Percentiles rank a stretch among this genome's conserved stretches.
These are phyloP conservation scores for Panagrolaimus sp. DNA, from an alignment of 1,140 invertebrate genomes.

Conservation along the genomic window DNA sequence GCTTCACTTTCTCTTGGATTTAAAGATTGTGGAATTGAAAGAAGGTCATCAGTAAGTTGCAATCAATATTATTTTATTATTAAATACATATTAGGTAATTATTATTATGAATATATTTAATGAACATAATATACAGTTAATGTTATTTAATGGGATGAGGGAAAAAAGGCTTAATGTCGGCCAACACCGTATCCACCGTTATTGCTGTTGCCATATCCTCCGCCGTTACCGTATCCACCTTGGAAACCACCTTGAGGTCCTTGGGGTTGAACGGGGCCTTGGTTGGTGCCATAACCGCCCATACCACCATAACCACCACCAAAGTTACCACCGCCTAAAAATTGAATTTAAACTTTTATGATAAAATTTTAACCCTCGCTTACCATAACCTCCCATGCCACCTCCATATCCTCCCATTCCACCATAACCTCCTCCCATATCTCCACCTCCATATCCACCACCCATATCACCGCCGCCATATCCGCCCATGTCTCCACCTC, in stretches of 20 bases:
- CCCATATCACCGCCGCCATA: constrained; percentile 35
- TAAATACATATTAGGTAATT: not conserved
- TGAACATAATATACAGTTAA: constrained; percentile 5
- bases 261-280: constrained; percentile 5
- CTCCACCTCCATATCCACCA: constrained; percentile 38
- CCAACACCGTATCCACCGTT: constrained; percentile 16
- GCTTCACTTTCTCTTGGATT: constrained; percentile 51
- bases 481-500: constrained; percentile 40
- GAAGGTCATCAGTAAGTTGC: constrained; percentile 45
- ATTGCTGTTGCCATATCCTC: not conserved
- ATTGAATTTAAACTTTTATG: not conserved
- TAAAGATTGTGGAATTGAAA: constrained; percentile 49
- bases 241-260: constrained; percentile 35
- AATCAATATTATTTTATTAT: constrained; percentile 10
- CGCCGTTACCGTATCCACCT: constrained; percentile 22
- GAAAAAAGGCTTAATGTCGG: not conserved
- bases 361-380: constrained; percentile 6
- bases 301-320: constrained; percentile 38
- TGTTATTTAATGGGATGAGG: not conserved
- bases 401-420: constrained; percentile 38
- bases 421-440: constrained; percentile 36
- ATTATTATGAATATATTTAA: constrained; percentile 23
- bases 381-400: constrained; percentile 42
- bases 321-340: constrained; percentile 27
- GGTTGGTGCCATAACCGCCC: constrained; percentile 21